Percentiles rank a stretch among this genome's conserved stretches.
Evolutionary conservation across 1,140 invertebrate species (phyloP).

Genomic region (Cydia fagiglandana): DNA sequence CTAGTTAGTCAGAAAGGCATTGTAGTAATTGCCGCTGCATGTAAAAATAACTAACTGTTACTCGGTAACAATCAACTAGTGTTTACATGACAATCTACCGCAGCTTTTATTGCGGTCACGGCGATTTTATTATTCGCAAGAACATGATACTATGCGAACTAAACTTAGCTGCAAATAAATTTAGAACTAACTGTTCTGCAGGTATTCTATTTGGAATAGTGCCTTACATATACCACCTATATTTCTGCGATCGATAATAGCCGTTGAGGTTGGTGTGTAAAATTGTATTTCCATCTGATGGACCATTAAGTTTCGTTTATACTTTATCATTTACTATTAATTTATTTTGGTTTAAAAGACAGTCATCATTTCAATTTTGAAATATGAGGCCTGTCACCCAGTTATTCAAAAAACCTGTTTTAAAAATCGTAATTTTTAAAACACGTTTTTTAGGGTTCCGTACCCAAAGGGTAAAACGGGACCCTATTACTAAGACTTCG

Average conservation of each 20-base stretch:
- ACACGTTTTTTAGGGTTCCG: too few species aligned
- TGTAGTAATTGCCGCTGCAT: not conserved
- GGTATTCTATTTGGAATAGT: constrained; percentile 6
- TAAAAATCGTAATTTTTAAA: too few species aligned
- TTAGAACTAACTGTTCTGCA: not conserved
- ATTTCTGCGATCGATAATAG: not conserved
- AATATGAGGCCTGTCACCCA: too few species aligned
- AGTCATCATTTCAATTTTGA: too few species aligned
- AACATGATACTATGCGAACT: not conserved
- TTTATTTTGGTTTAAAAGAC: too few species aligned
- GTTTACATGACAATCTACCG: not conserved
- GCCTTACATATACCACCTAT: not conserved
- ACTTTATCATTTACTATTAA: too few species aligned
- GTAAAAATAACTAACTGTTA: constrained; percentile 14
- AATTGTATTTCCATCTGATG: too few species aligned
- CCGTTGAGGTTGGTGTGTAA: not conserved
- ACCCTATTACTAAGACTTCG: too few species aligned
- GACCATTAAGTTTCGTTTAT: too few species aligned
- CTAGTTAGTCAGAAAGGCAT: not conserved
- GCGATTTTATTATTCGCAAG: not conserved
- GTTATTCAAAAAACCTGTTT: too few species aligned
- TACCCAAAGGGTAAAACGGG: too few species aligned
- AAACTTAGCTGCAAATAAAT: not conserved
- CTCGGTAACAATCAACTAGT: constrained; percentile 7
- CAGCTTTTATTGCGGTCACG: constrained; percentile 3